Conservation (phyloP, 2,113 vertebrate species). For the Bungarus multicinctus region DNA sequence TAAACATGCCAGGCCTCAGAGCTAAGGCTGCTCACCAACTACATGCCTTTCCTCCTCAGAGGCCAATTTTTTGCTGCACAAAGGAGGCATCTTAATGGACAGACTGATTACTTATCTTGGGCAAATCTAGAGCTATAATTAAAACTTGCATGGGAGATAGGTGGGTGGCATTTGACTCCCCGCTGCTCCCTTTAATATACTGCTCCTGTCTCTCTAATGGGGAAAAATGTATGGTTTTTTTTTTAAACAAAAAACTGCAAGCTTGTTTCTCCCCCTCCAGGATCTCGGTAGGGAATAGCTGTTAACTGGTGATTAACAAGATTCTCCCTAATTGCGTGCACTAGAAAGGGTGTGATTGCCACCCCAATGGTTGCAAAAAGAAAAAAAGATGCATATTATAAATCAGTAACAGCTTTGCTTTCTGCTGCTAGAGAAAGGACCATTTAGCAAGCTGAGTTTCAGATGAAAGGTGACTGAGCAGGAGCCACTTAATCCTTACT, state of each 20-base stretch:
- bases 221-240: neutral
- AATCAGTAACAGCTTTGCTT: neutral
- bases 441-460: neutral
- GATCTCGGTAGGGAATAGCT: neutral
- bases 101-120: slow-evolving; percentile 10
- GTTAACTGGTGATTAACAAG: slow-evolving; percentile 18
- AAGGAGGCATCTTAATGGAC: slow-evolving; percentile 32
- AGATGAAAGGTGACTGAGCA: neutral
- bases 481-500: neutral
- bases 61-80: slow-evolving; percentile 49
- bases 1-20: neutral
- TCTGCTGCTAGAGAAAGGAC: neutral
- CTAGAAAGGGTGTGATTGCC: neutral
- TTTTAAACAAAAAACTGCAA: accelerated
- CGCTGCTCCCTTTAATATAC: slow-evolving; percentile 29
- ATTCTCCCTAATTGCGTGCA: neutral
- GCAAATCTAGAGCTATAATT: slow-evolving; percentile 55
- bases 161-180: slow-evolving; percentile 55
- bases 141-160: slow-evolving; percentile 48
- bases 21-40: neutral
- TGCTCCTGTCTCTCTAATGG: slow-evolving; percentile 5
- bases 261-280: neutral
- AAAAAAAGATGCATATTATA: neutral
- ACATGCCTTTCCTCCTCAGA: slow-evolving; percentile 21
- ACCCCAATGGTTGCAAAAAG: neutral